Evolutionary conservation across 2,113 vertebrate genomes (phyloP).

Genomic region (Lutjanus erythropterus): DNA sequence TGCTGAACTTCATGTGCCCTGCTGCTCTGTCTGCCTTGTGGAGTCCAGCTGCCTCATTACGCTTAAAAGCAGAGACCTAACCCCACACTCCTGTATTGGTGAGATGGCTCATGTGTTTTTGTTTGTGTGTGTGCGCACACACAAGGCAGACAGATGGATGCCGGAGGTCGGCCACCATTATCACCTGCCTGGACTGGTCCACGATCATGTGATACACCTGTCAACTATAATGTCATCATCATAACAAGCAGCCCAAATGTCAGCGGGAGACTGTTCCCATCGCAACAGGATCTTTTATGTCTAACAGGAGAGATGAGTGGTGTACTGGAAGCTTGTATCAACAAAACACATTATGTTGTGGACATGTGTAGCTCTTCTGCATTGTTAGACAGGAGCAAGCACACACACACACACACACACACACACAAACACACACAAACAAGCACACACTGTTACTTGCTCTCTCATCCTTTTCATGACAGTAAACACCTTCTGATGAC

Average conservation of each 20-base stretch:
- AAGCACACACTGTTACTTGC: neutral
- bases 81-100: neutral
- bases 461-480: constrained; percentile 41
- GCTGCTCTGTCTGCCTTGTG: constrained; percentile 70
- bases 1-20: constrained; percentile 58
- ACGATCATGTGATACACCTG: constrained; percentile 77
- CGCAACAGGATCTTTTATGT: neutral
- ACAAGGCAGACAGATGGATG: constrained; percentile 76
- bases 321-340: constrained; percentile 65
- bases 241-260: constrained; percentile 25
- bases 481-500: constrained; percentile 44
- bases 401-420: constrained; percentile 1
- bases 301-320: constrained; percentile 23
- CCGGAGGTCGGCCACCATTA: constrained; percentile 71
- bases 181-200: constrained; percentile 77
- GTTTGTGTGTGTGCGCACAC: neutral
- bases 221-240: constrained; percentile 76
- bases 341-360: constrained; percentile 73
- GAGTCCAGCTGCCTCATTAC: constrained; percentile 79
- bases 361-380: constrained; percentile 32
- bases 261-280: constrained; percentile 39
- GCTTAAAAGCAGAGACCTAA: constrained; percentile 21
- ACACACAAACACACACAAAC: constrained; percentile 5
- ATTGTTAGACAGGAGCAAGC: constrained; percentile 24
- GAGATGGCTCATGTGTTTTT: neutral